Base-by-base conservation (phyloP, 1,140 invertebrate genomes). In the Onthophagus taurus region DNA sequence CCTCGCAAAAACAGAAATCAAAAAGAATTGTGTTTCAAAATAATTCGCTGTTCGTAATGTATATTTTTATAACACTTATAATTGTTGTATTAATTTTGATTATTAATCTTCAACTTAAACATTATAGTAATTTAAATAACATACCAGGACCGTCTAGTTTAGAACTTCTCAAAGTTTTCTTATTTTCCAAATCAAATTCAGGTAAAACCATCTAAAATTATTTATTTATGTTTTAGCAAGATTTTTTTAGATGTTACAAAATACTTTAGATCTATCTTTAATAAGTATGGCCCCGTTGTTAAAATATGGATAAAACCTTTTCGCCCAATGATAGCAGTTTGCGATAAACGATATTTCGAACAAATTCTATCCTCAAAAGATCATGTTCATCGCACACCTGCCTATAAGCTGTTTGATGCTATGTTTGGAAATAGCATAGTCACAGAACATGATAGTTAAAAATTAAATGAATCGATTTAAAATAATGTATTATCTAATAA, bases 291-390 rank as follows among this genome's bases (percentile, higher is more conserved):
- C 4, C 12, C 33, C 11, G 33, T 34, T 4, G 4, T 34, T 11
- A 34, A 34, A 14, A 2, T 34, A 1, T 34, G 33, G 33, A 17
- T 34, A 11, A 34, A 34, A 34, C 33, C 33, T 3, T 14, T 34
- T 6, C 9, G 11, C 19, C 33, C 33, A 12, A 34, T 34, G 16
- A 11, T 34, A 6, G 14, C 19, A 9, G 33, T 34, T 11, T 5
- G 14, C 5, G 33, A 34, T 17, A 17, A 17, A 2, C 5, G 11
- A 13, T 9, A 17, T 4, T 17, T 34, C 14, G 19, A 34, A 17
- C 16, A 34, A 34, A 34, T 34, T 17, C 19, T 34, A 11, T 13
- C 14, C 4, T 34, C 33, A 12, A 34, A 34, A 3, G 12, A 34
- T 9, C 33, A 34, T 14, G 3, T 34, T 9, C 4, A 4, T 3